These are phyloP conservation scores for Sinella curviseta DNA, from an alignment of 1,140 invertebrate genomes.

Conservation along the genomic window DNA sequence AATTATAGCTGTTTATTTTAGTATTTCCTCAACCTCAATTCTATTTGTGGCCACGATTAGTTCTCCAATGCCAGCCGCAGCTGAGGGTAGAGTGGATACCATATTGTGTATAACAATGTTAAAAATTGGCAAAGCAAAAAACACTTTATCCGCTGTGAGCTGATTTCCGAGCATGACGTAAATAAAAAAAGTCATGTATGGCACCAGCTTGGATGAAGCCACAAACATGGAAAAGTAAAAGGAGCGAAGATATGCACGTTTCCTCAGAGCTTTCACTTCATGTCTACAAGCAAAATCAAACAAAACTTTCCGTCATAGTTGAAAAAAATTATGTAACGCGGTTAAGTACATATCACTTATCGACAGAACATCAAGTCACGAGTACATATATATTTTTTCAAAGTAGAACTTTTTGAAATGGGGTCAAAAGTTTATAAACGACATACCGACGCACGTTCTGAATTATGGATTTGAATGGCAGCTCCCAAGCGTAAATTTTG, in stretches of 20 bases:
- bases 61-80: slow-evolving; percentile 8
- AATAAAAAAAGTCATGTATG: slow-evolving; percentile 71
- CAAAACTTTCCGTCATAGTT: neutral
- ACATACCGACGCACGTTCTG: slow-evolving; percentile 32
- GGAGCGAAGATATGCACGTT: slow-evolving; percentile 35
- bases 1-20: neutral
- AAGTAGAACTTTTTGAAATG: neutral
- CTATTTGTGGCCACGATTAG: neutral
- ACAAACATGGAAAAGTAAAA: slow-evolving; percentile 42
- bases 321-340: neutral
- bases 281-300: slow-evolving; percentile 34
- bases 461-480: slow-evolving; percentile 59
- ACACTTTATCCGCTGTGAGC: slow-evolving; percentile 71
- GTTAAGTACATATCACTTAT: no score
- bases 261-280: slow-evolving; percentile 45
- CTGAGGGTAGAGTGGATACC: slow-evolving; percentile 20
- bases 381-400: no score
- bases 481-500: slow-evolving; percentile 80
- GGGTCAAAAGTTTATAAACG: neutral
- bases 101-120: slow-evolving; percentile 34
- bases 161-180: slow-evolving; percentile 67
- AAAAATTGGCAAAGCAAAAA: slow-evolving; percentile 44
- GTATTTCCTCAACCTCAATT: slow-evolving; percentile 30
- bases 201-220: slow-evolving; percentile 63
- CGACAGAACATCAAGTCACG: no score